Evolutionary conservation across 2,888 invertebrate genomes (phyloP).

Genomic region (Callimorpha dominula): DNA sequence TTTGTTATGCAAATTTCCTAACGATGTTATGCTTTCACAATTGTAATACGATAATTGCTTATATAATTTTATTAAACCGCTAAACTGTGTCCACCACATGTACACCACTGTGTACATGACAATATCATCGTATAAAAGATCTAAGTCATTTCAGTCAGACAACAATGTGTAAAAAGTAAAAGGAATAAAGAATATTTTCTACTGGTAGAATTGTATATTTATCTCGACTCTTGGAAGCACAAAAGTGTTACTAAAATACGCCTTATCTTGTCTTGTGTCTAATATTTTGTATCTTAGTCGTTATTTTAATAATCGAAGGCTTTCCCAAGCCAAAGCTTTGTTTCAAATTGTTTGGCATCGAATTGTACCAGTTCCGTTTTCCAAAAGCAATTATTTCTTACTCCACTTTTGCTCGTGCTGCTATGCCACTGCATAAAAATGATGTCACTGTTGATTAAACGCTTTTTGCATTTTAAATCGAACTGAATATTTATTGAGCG

Average conservation of each 20-base stretch:
- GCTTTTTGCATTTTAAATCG: conserved; percentile 42
- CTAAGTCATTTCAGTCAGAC: too few relatives aligned
- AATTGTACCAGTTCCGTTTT: background rate
- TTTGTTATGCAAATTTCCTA: background rate
- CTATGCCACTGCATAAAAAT: conserved; percentile 15
- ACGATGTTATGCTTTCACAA: background rate
- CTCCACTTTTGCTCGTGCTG: background rate
- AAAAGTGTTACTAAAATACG: background rate
- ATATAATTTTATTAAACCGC: background rate
- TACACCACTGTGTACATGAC: background rate
- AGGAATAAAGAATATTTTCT: background rate
- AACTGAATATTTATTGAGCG: conserved; percentile 38
- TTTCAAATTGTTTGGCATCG: background rate
- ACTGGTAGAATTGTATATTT: background rate
- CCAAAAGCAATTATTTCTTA: conserved; percentile 15
- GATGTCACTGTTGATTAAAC: conserved; percentile 25
- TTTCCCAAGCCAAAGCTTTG: background rate
- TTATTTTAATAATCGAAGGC: background rate
- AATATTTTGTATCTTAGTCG: background rate
- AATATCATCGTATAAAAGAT: too few relatives aligned
- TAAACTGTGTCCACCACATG: background rate
- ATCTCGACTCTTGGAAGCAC: too few relatives aligned
- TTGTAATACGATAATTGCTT: background rate
- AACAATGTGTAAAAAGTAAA: background rate
- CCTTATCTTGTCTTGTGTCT: background rate